These are phyloP conservation scores for Mastomys coucha DNA, from an alignment of 2,113 vertebrate genomes.

Conservation along the genomic window DNA sequence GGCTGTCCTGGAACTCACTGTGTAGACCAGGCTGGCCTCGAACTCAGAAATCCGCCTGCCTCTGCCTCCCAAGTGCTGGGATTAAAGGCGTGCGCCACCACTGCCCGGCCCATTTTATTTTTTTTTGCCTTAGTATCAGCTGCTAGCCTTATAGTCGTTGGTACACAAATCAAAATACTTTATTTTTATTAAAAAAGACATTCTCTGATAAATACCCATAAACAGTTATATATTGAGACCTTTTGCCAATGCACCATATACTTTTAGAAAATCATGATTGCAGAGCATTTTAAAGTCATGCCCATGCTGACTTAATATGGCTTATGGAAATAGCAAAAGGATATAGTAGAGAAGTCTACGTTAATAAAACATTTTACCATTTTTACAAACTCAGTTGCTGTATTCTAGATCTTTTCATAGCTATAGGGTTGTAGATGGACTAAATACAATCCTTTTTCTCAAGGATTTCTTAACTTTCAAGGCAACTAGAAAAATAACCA, in stretches of 20 bases:
- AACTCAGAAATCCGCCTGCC: no score
- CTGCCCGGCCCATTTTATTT: no score
- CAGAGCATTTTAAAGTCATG: neutral
- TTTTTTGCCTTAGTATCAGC: neutral
- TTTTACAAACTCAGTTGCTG: neutral
- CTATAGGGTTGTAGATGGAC: neutral
- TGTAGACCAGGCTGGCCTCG: no score
- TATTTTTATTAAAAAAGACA: neutral
- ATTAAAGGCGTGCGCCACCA: no score
- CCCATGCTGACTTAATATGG: neutral
- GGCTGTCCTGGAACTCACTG: no score
- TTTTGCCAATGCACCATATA: neutral
- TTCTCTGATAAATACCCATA: neutral
- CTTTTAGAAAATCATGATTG: neutral
- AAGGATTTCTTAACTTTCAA: neutral
- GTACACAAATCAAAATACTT: neutral
- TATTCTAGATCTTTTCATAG: neutral
- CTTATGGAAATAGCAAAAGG: neutral
- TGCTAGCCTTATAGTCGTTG: neutral
- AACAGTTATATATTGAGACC: neutral
- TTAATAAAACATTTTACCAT: neutral
- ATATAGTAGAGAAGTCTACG: neutral
- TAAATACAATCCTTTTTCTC: neutral
- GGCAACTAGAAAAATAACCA: neutral
- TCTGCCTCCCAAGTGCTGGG: no score